These are phyloP conservation scores for Podarcis lilfordi DNA, from an alignment of 2,797 vertebrate species.

Conservation along the genomic window DNA sequence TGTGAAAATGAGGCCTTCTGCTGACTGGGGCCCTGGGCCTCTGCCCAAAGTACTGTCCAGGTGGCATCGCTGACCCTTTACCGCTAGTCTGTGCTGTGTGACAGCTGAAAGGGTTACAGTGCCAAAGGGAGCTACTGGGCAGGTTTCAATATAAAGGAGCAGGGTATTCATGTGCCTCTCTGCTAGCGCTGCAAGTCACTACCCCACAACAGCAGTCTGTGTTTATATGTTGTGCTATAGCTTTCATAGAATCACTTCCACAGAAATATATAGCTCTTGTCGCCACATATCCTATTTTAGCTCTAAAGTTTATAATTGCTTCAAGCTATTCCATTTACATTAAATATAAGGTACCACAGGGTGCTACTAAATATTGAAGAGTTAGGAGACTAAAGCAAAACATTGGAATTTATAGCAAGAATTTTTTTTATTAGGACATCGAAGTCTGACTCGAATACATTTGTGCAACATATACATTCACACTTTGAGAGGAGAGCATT, in stretches of 20 bases:
- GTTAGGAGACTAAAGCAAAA: slow-evolving; percentile 44
- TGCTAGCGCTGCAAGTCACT: neutral
- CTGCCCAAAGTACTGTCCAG: too few relatives aligned
- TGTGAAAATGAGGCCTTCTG: too few relatives aligned
- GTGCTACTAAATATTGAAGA: slow-evolving; percentile 56
- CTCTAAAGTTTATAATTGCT: slow-evolving; percentile 52
- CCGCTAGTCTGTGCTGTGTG: neutral
- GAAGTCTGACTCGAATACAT: slow-evolving; percentile 13
- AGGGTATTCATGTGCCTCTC: neutral
- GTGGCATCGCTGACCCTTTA: too few relatives aligned
- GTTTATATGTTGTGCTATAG: neutral
- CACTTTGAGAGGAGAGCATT: slow-evolving; percentile 10
- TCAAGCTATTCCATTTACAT: slow-evolving; percentile 47
- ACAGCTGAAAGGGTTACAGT: neutral
- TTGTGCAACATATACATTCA: slow-evolving; percentile 18
- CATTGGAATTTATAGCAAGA: slow-evolving; percentile 47
- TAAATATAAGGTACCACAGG: slow-evolving; percentile 35
- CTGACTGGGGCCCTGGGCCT: too few relatives aligned
- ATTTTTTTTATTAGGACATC: neutral
- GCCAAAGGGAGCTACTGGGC: neutral
- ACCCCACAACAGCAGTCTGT: neutral
- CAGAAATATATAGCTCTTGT: slow-evolving; percentile 41
- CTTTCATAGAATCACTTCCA: slow-evolving; percentile 26
- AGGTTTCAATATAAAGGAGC: neutral
- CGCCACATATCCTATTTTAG: slow-evolving; percentile 53